Evolutionary conservation across 2,797 vertebrate genomes (phyloP), one percentile per base, ranked within the genome.

Genomic region (Ptychadena robeensis): DNA sequence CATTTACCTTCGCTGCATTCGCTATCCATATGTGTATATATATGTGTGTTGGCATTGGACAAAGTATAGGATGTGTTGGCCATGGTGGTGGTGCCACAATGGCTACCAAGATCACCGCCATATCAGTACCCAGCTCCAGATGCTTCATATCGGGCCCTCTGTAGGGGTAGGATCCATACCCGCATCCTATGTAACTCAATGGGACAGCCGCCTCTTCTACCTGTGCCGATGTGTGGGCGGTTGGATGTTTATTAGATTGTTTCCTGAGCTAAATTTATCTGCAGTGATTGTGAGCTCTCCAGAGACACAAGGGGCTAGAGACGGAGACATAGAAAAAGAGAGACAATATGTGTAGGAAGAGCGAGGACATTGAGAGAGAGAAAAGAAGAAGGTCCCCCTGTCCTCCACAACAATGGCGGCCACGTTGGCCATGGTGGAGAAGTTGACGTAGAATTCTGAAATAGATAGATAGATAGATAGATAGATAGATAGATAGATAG

Each of bases 181-280:
- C 9, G 32, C 35, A 27, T 30, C 27, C 59, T 9, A 38, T 37
- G 27, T 34, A 15, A 4, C 30, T 57, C 25, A 22, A 3, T 3
- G 25, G 53, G 53, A 32, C 66, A 10, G 8, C 12, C 31, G 11
- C 25, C 38, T 61, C n/a, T 27, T 72, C 72, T 76, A 70, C 72
- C 71, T 76, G 78, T 72, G 53, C 73, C 30, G 31, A n/a, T 63
- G 59, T 72, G 78, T 76, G 66, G 77, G 83, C 37, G 57, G 44
- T 61, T 66, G 78, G 77, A 80, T 85, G 66, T 81, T 85, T 76
- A 71, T 80, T 80, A 80, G 65, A 66, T 75, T 85, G 78, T 81
- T 85, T 85, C 78, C 73, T 85, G 72, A 81, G 83, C 78, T 85
- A 85, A 64, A 80, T 80, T 76, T 85, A 81, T 80, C 83, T 85